Conservation (phyloP, 2,113 vertebrate genomes). For the Candoia aspera region DNA sequence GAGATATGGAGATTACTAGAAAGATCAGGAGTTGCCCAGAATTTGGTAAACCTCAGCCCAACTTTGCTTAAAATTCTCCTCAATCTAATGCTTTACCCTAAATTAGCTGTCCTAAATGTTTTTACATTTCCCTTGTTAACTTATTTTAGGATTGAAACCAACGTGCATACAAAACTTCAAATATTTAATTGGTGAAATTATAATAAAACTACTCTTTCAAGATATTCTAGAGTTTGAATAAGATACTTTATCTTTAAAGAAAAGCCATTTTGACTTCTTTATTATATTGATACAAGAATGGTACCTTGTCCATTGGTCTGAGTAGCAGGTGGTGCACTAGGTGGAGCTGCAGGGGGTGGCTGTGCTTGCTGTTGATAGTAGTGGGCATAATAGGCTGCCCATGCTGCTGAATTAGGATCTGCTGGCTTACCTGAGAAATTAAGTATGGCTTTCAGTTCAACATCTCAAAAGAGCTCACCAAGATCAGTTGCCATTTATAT, state of each 20-base stretch:
- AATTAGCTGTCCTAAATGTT: background rate
- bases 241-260: background rate
- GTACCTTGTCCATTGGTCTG: slow-evolving; percentile 97
- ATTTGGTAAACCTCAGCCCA: background rate
- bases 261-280: background rate
- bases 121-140: background rate
- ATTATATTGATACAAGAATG: slow-evolving; percentile 15
- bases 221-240: background rate
- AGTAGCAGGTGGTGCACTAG: slow-evolving; percentile 85
- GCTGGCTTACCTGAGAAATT: slow-evolving; percentile 89
- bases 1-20: background rate
- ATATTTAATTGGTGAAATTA: background rate
- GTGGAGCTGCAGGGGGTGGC: slow-evolving; percentile 88
- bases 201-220: background rate
- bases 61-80: background rate
- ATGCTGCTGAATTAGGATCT: slow-evolving; percentile 96
- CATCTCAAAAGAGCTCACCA: background rate
- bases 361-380: slow-evolving; percentile 97
- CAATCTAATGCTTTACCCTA: background rate
- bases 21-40: background rate
- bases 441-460: slow-evolving; percentile 35
- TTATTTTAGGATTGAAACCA: background rate
- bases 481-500: background rate
- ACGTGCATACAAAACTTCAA: background rate
- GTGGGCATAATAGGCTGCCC: slow-evolving; percentile 98